Evolutionary conservation across 2,888 invertebrate species (phyloP).

Genomic region (Sinodicranocentrus sp.): DNA sequence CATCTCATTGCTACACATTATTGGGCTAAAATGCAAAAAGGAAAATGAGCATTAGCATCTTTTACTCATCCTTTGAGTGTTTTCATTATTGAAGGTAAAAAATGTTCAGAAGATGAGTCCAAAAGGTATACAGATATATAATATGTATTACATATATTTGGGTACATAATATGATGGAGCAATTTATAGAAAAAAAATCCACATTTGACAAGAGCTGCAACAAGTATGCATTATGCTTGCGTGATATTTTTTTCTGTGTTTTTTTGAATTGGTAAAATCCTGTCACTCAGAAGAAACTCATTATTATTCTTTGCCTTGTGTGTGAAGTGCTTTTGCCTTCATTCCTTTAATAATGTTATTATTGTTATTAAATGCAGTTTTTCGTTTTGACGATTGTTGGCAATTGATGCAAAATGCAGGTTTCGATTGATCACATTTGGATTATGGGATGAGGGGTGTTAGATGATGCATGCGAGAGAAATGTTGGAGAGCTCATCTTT

Average conservation of each 20-base stretch:
- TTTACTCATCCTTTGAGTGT: no score
- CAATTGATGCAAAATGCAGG: background rate
- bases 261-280: slow-evolving; percentile 1
- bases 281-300: background rate
- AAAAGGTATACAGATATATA: no score
- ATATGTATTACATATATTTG: no score
- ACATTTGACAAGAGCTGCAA: background rate
- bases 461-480: background rate
- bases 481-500: background rate
- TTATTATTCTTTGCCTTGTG: slow-evolving; percentile 5
- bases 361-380: slow-evolving; percentile 1
- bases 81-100: no score
- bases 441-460: no score
- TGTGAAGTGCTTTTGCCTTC: background rate
- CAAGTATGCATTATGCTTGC: background rate
- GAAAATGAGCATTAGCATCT: no score
- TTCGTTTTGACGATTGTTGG: background rate
- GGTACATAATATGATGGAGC: no score
- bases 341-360: background rate
- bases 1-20: slow-evolving; percentile 1
- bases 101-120: no score
- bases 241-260: background rate
- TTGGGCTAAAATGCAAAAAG: no score
- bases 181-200: no score
- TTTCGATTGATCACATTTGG: background rate